Conservation (phyloP, 1,140 invertebrate species). For the Coptotermes formosanus region DNA sequence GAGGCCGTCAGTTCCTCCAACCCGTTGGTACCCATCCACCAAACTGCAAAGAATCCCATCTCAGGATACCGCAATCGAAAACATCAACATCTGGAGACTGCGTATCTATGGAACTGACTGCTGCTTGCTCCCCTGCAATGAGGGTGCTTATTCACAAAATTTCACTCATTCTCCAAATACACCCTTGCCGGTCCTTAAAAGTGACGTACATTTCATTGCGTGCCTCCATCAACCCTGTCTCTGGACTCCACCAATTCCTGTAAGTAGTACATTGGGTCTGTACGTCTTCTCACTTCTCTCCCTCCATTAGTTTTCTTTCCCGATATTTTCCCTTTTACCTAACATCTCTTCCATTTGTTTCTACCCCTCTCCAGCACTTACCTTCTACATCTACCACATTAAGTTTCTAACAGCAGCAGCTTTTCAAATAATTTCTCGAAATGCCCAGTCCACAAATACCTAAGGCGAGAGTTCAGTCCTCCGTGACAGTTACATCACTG, state of each 20-base stretch:
- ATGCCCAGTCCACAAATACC: no score
- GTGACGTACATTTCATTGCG: background rate
- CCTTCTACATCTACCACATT: background rate
- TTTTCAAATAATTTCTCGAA: no score
- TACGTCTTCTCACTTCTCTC: background rate
- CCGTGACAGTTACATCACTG: no score
- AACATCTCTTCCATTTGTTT: background rate
- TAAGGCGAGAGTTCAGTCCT: no score
- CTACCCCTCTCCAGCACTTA: background rate
- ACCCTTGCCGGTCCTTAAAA: background rate
- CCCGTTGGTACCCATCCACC: no score
- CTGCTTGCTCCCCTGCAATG: no score
- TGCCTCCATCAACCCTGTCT: background rate
- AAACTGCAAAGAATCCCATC: no score
- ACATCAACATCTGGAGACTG: no score
- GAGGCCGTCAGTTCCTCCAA: no score
- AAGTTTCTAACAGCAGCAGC: no score
- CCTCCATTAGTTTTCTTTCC: background rate
- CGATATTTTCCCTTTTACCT: background rate
- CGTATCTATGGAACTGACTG: no score
- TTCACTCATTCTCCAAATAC: background rate
- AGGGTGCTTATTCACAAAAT: background rate
- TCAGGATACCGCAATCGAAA: no score
- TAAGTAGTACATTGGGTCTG: background rate
- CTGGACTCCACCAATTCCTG: background rate